A percentile compares a stretch with the other conserved stretches of the same genome.
Evolutionary conservation across 2,797 vertebrate species (phyloP).

Genomic region (Rhodeus uyekii): DNA sequence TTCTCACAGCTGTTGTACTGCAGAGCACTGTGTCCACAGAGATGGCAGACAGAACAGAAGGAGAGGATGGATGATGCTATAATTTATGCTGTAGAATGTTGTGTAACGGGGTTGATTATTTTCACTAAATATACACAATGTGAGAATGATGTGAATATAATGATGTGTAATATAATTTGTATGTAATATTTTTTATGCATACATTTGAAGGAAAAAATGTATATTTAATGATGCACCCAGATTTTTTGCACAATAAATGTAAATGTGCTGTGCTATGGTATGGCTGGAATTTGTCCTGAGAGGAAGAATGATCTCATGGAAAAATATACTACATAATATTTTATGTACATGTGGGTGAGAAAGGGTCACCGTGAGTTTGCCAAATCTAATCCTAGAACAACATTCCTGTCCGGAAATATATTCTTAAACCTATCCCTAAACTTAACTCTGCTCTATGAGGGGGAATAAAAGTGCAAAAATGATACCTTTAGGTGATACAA

Average conservation of each 20-base stretch:
- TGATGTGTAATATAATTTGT: background rate
- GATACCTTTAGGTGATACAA: no score
- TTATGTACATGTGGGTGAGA: background rate
- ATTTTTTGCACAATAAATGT: background rate
- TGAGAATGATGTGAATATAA: conserved; percentile 1
- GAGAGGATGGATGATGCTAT: conserved; percentile 24
- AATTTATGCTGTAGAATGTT: conserved; percentile 20
- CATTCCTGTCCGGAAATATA: background rate
- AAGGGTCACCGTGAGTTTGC: background rate
- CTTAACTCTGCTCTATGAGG: no score
- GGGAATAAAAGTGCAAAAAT: no score
- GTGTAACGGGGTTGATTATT: background rate
- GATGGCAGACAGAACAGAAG: conserved; percentile 28
- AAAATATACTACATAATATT: background rate
- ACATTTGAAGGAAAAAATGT: no score
- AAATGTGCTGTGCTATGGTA: background rate
- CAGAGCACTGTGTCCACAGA: conserved; percentile 18
- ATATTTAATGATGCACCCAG: background rate
- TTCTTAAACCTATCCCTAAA: background rate
- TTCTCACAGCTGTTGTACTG: conserved; percentile 41
- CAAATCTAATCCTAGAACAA: background rate
- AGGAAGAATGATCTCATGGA: background rate
- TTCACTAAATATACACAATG: conserved; percentile 17
- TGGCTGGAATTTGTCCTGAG: background rate
- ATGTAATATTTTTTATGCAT: no score